Percentiles rank a stretch among this genome's conserved stretches.
phyloP scores from a whole-genome alignment of 2,113 vertebrate genomes.

The Microcebus jonahi region DNA sequence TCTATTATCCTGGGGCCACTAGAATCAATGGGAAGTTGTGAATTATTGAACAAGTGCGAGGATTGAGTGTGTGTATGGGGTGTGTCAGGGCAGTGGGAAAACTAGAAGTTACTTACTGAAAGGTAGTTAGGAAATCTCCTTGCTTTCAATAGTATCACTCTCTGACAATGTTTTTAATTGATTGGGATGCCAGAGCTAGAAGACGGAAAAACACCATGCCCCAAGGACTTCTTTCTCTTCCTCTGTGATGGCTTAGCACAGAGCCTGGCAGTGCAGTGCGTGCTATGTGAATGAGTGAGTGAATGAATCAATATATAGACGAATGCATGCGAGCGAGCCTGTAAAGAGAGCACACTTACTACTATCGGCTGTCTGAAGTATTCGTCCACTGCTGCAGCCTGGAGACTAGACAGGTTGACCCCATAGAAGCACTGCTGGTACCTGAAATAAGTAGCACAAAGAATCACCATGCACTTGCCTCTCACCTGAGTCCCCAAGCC shows the following conservation, averaged over 20 bases:
- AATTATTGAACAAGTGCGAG: neutral
- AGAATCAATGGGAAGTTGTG: neutral
- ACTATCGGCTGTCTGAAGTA: constrained; percentile 88
- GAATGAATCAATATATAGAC: neutral
- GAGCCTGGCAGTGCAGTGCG: neutral
- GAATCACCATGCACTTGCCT: neutral
- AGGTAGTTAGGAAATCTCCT: neutral
- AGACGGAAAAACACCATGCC: neutral
- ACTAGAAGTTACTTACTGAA: neutral
- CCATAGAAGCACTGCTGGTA: constrained; percentile 88
- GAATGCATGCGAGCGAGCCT: accelerated
- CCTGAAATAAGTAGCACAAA: constrained; percentile 77
- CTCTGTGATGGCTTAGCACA: neutral
- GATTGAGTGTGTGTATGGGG: neutral
- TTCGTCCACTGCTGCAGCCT: constrained; percentile 83
- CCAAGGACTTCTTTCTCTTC: neutral
- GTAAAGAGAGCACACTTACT: constrained; percentile 68
- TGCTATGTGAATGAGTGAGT: neutral
- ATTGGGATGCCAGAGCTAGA: neutral
- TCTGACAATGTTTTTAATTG: neutral
- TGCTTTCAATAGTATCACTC: neutral
- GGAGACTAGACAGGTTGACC: constrained; percentile 86
- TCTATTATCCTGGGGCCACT: neutral
- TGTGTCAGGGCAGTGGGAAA: neutral
- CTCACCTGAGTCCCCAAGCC: neutral